Base-by-base conservation (phyloP, 2,797 vertebrate species). In the Spheniscus humboldti region DNA sequence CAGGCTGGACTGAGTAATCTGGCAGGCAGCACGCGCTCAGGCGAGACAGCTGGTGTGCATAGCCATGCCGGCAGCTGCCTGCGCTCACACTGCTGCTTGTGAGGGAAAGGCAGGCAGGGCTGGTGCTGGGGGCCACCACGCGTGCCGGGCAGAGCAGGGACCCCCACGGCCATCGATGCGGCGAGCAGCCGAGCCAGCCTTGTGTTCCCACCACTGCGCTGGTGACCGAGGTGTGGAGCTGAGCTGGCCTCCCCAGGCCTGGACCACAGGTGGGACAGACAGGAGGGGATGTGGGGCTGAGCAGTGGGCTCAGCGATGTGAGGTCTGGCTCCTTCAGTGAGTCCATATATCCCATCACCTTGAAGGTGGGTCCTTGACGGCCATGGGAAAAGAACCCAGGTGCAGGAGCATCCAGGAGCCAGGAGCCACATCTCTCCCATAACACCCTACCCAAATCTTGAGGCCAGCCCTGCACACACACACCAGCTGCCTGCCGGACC, bases 401-500 rank as follows among this genome's bases (percentile, higher is more conserved):
- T 23, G 9, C 30, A 41, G 63, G 19, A 90, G 10, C 41, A 45
- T 12, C 25, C 50, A 30, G 18, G 50, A 13, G 5, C 10, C 8
- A 28, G 53, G 13, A 80, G 18, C 6, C 15, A 12, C 25, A n/a
- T 24, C 43, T 77, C 10, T 18, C 0, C 6, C 1, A 0, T 60
- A 24, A 60, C 18, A 18, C 7, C 9, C 20, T 6, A 31, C 62
- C 56, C 63, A 87, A 9, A 43, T 7, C 31, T 33, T 5, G 20
- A 41, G 15, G 47, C 28, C 56, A 69, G 30, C 37, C 30, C 35
- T 35, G 41, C 41, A 30, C 35, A 13, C 33, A 62, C 50, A 13
- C 56, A 7, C 13, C 56, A 20, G 47, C 20, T 0, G 0, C 33
- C 22, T 1, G 0, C 10, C 0, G 0, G 19, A 39, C 11, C 7